phyloP scores from a whole-genome alignment of 2,888 invertebrate species.

The Cantharis flavilabris region DNA sequence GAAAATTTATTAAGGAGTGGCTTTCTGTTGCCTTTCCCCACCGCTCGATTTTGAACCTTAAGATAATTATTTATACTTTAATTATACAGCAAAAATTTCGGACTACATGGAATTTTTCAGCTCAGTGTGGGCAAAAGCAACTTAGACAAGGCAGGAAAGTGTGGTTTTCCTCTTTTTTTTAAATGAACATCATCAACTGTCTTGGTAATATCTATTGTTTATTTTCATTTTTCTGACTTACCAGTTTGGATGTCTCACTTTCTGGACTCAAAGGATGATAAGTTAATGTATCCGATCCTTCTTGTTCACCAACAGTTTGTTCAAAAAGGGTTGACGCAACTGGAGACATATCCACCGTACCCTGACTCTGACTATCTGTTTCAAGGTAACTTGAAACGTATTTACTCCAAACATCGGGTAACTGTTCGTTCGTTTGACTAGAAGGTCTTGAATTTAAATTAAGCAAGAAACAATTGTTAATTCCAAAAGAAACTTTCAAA shows the following conservation, averaged over 20 bases:
- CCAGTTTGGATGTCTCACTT: slow-evolving; percentile 56
- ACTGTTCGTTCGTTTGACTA: slow-evolving; percentile 58
- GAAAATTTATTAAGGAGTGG: too few relatives aligned
- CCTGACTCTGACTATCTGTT: slow-evolving; percentile 5
- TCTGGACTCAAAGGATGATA: slow-evolving; percentile 79
- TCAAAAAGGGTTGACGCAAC: slow-evolving; percentile 50
- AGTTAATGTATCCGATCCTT: slow-evolving; percentile 45
- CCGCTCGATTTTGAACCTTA: too few relatives aligned
- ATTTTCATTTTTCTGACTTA: slow-evolving; percentile 18
- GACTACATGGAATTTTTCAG: too few relatives aligned
- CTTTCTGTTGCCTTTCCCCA: too few relatives aligned
- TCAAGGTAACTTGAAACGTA: slow-evolving; percentile 65
- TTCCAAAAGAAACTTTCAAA: slow-evolving; percentile 86
- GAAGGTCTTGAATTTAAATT: slow-evolving; percentile 83
- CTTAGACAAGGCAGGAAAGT: too few relatives aligned
- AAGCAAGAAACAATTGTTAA: slow-evolving; percentile 84
- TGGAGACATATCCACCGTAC: slow-evolving; percentile 45
- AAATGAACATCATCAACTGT: too few relatives aligned
- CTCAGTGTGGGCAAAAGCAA: too few relatives aligned
- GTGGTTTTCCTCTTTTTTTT: too few relatives aligned
- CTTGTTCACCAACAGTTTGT: slow-evolving; percentile 58
- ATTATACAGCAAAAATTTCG: too few relatives aligned
- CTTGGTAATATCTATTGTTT: too few relatives aligned
- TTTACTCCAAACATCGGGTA: slow-evolving; percentile 85
- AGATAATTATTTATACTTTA: too few relatives aligned